A percentile compares a stretch with the other conserved stretches of the same genome.
phyloP scores from a whole-genome alignment of 2,888 invertebrate species.

The Macrophya annulata region DNA sequence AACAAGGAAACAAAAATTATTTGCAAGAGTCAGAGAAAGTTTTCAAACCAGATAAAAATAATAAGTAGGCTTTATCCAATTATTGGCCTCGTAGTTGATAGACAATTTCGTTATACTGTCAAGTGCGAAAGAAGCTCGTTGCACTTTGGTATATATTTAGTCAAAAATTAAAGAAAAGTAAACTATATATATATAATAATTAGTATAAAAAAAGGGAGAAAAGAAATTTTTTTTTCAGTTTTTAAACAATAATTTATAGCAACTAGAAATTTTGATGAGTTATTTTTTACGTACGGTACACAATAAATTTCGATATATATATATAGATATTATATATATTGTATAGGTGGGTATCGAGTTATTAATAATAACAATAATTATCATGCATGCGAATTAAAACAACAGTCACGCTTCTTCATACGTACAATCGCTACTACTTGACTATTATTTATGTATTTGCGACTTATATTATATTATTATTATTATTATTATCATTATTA shows the following conservation, averaged over 20 bases:
- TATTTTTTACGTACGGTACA: neutral
- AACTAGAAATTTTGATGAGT: no score
- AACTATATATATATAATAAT: neutral
- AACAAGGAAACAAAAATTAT: neutral
- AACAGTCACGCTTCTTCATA: slow-evolving; percentile 19
- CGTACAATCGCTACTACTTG: slow-evolving; percentile 20
- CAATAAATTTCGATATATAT: neutral
- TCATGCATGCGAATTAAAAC: slow-evolving; percentile 12
- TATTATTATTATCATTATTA: no score
- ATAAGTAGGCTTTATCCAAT: neutral
- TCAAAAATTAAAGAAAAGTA: neutral
- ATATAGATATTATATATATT: no score
- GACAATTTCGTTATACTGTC: neutral
- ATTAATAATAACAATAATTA: slow-evolving; percentile 24
- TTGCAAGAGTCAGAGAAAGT: neutral
- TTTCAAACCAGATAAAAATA: neutral
- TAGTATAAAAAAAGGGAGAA: neutral
- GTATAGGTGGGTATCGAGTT: slow-evolving; percentile 31
- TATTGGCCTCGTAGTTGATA: neutral
- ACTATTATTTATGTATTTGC: slow-evolving; percentile 31
- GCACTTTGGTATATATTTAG: neutral
- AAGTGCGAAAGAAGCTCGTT: neutral
- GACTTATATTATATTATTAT: neutral
- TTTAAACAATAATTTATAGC: neutral
- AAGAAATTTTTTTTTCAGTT: neutral